These are phyloP conservation scores for Tokudaia muenninki DNA, from an alignment of 2,797 vertebrate species.

Conservation along the genomic window DNA sequence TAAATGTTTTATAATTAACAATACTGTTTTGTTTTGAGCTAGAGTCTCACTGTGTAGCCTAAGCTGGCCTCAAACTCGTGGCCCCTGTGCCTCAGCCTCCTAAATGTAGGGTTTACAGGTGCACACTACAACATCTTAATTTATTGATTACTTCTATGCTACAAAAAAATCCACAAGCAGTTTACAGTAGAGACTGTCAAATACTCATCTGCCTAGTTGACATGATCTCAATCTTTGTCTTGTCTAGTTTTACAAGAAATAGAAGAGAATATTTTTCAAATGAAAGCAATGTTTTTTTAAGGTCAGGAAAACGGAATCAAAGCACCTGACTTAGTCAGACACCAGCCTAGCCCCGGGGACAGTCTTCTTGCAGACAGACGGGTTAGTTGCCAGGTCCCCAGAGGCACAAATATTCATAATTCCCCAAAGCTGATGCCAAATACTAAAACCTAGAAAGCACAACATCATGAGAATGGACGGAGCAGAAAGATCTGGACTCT, in stretches of 20 bases:
- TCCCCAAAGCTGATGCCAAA: background rate
- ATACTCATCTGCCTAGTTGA: background rate
- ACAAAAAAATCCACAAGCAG: slow-evolving; percentile 5
- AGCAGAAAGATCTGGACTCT: background rate
- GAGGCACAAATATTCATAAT: background rate
- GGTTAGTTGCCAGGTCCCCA: background rate
- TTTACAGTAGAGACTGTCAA: slow-evolving; percentile 16
- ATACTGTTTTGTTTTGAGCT: background rate
- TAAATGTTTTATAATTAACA: slow-evolving; percentile 33
- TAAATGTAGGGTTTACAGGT: background rate
- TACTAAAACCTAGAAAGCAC: background rate
- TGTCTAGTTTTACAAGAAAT: background rate
- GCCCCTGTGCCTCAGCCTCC: background rate
- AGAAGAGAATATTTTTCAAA: background rate
- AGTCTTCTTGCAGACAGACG: accelerated
- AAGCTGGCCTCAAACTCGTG: background rate
- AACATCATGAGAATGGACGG: background rate
- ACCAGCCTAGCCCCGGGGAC: background rate
- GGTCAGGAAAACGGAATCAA: background rate
- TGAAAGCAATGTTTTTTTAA: background rate
- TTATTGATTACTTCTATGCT: background rate
- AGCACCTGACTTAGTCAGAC: background rate
- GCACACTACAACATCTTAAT: background rate
- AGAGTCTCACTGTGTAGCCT: background rate
- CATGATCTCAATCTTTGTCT: background rate